Percentiles rank a stretch among this genome's conserved stretches.
Conservation (phyloP, 1,140 invertebrate genomes). For the Aphis gossypii region DNA sequence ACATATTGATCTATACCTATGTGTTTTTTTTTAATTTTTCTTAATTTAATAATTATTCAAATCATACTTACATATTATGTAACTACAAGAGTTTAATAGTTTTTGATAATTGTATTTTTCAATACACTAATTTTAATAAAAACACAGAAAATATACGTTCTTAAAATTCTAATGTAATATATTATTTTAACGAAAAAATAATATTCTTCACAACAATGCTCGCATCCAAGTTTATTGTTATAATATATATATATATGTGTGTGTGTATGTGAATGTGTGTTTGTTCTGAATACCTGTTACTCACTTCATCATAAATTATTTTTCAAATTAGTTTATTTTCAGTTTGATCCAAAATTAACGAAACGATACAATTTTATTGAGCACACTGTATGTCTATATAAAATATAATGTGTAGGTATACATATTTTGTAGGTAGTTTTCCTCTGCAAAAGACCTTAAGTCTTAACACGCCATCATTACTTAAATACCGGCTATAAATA, state of each 20-base stretch:
- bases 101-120: background rate
- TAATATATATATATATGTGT: no score
- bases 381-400: background rate
- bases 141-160: background rate
- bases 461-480: background rate
- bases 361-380: background rate
- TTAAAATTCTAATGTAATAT: background rate
- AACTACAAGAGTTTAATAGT: background rate
- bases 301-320: background rate
- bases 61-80: background rate
- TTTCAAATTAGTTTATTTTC: background rate
- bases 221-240: background rate
- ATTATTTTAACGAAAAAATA: background rate
- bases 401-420: no score
- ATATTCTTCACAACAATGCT: background rate
- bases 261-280: no score
- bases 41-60: background rate
- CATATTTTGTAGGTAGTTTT: background rate
- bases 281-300: no score
- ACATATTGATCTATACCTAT: background rate
- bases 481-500: background rate
- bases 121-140: background rate
- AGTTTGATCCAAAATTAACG: background rate
- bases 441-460: background rate
- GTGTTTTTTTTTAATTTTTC: background rate